Percentiles rank a stretch among this genome's conserved stretches.
These are phyloP conservation scores for Drosophila ezoana DNA, from an alignment of 2,888 invertebrate genomes.

Conservation along the genomic window DNA sequence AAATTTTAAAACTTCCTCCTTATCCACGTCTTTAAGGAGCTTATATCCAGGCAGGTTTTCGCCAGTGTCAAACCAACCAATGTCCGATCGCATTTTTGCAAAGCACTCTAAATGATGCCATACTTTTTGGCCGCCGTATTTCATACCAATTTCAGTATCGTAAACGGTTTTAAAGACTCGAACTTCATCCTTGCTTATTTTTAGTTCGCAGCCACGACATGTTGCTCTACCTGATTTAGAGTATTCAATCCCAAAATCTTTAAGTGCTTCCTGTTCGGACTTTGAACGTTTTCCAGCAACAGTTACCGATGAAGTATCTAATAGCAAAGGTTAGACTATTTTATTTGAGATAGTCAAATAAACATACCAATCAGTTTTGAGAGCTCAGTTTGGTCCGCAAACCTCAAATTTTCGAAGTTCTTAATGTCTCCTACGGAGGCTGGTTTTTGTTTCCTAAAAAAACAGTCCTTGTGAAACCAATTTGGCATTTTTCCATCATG, in stretches of 20 bases:
- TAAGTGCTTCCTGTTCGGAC: constrained; percentile 83
- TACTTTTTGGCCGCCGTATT: constrained; percentile 92
- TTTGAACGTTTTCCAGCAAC: constrained; percentile 83
- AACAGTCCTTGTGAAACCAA: constrained; percentile 96
- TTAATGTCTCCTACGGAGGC: constrained; percentile 91
- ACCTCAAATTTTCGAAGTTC: constrained; percentile 91
- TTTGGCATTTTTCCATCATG: constrained; percentile 94
- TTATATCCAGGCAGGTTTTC: constrained; percentile 92
- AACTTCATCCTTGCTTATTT: constrained; percentile 90
- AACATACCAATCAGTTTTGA: constrained; percentile 88
- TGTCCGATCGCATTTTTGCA: constrained; percentile 88
- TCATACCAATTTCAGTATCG: constrained; percentile 91
- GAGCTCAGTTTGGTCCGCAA: constrained; percentile 93
- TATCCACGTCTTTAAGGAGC: constrained; percentile 89
- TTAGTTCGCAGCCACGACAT: constrained; percentile 94
- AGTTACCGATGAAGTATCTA: constrained; percentile 49
- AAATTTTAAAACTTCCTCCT: constrained; percentile 87
- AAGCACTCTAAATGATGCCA: constrained; percentile 98
- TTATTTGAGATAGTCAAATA: neutral
- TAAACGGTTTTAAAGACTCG: constrained; percentile 94
- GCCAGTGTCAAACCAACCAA: constrained; percentile 91
- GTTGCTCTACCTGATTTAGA: constrained; percentile 92
- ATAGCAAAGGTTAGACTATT: neutral
- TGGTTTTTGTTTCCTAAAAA: constrained; percentile 93
- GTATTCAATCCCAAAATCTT: constrained; percentile 92